Percentiles rank a stretch among this genome's conserved stretches.
phyloP scores from a whole-genome alignment of 2,888 invertebrate genomes.

The Scrobipalpa costella region DNA sequence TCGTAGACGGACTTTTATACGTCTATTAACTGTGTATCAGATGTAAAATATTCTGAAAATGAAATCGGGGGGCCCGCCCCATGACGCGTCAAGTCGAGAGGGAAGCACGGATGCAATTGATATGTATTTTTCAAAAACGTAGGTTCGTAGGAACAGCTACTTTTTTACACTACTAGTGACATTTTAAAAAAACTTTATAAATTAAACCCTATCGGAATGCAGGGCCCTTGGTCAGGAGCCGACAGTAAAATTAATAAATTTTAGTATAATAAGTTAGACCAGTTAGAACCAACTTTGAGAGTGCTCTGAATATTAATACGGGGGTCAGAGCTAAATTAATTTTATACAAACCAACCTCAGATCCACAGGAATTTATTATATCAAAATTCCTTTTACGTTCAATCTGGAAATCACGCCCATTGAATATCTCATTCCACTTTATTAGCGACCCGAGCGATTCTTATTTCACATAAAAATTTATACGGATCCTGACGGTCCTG shows the following conservation, averaged over 20 bases:
- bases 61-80: no score
- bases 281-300: constrained; percentile 73
- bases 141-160: no score
- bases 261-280: constrained; percentile 67
- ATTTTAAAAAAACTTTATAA: no score
- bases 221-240: constrained; percentile 51
- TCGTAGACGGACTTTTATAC: no score
- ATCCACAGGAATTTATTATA: constrained; percentile 66
- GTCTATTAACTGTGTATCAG: no score
- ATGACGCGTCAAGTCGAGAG: no score
- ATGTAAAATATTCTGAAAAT: no score
- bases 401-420: constrained; percentile 60
- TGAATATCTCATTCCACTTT: constrained; percentile 35
- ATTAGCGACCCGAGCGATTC: constrained; percentile 25
- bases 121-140: no score
- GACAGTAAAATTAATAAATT: constrained; percentile 70
- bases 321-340: constrained; percentile 74
- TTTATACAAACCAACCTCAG: constrained; percentile 71
- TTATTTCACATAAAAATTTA: constrained; percentile 30
- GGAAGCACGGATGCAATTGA: no score
- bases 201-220: constrained; percentile 43
- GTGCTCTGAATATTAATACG: constrained; percentile 78
- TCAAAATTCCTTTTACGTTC: constrained; percentile 65
- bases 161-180: no score
- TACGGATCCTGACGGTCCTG: constrained; percentile 25